A percentile compares a stretch with the other conserved stretches of the same genome.
Evolutionary conservation across 2,797 vertebrate genomes (phyloP).

Genomic region (Decapterus maruadsi): DNA sequence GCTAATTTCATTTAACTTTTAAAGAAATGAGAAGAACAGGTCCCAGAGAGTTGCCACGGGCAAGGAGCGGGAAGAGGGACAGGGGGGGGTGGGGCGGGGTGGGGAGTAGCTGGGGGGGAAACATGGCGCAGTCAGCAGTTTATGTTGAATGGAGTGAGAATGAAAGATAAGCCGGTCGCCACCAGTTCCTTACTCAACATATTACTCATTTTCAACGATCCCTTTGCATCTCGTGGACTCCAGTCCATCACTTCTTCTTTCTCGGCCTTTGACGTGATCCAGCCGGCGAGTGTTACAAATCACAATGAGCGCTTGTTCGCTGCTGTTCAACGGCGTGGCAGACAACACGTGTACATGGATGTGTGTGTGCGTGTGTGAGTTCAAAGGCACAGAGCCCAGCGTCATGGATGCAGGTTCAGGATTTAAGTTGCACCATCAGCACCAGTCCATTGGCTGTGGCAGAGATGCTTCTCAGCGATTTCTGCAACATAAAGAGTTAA

Average conservation of each 20-base stretch:
- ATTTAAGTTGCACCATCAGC: constrained; percentile 75
- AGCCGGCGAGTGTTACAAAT: constrained; percentile 15
- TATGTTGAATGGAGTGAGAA: constrained; percentile 72
- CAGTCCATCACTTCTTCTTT: constrained; percentile 31
- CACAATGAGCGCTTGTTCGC: constrained; percentile 15
- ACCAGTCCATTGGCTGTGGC: constrained; percentile 55
- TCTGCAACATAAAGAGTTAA: constrained; percentile 80
- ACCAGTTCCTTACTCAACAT: constrained; percentile 73
- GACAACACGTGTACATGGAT: constrained; percentile 6
- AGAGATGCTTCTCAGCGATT: constrained; percentile 81
- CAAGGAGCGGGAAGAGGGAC: constrained; percentile 22
- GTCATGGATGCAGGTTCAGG: constrained; percentile 45
- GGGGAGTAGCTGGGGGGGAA: constrained; percentile 19
- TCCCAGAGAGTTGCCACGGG: constrained; percentile 63
- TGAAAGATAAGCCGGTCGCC: constrained; percentile 72
- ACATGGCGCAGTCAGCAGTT: constrained; percentile 78
- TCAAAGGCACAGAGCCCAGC: constrained; percentile 43
- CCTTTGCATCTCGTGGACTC: constrained; percentile 44
- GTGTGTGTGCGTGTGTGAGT: constrained; percentile 13
- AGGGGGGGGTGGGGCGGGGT: constrained; percentile 2
- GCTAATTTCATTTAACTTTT: constrained; percentile 82
- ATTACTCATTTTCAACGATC: constrained; percentile 58
- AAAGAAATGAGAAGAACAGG: constrained; percentile 67
- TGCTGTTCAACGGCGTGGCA: background rate
- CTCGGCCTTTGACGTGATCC: constrained; percentile 12